Base-by-base conservation (phyloP, 2,888 invertebrate species). In the Boloria selene region DNA sequence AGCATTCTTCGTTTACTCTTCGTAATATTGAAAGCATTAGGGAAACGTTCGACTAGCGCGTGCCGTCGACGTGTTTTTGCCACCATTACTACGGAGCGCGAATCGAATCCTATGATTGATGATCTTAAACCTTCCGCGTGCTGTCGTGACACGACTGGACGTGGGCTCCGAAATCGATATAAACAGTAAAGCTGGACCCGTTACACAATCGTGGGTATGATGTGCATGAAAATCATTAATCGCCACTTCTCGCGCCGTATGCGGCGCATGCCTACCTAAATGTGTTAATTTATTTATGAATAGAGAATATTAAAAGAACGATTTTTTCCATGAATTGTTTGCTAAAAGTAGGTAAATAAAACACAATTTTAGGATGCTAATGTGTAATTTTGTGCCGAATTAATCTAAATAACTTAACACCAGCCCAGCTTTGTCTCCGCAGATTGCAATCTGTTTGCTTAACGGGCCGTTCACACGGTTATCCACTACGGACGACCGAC, bases 391-490 rank as follows among this genome's bases (percentile, higher is more conserved):
- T 18, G n/a, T 44, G 18, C 4, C 22, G n/a, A 44, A 44, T 38
- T 18, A 55, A 55, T 17, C 16, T 54, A 6, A 42, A 44, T 55
- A 22, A 6, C 45, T 56, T n/a, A 10, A 45, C 45, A 56, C n/a
- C n/a, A 47, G 16, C 38, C 16, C 31, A 14, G n/a, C 22, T 16
- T 38, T 50, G 22, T 54, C 47, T 10, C 45, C 26, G 66, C 55
- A 62, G 26, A 51, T 60, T 42, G 52, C 22, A 53, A 64, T 68
- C 56, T 84, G 83, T 88, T 88, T 84, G 78, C 70, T 78, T 87
- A 90, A 88, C 89, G 89, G 89, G 68, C 78, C 80, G 84, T 88
- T 92, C 90, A 86, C 91, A 92, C 92, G 91, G 88, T 81, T 84
- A 85, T 88, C 87, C 73, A 81, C 85, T 83, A 87, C 85, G 90